Conservation (phyloP, 1,140 invertebrate genomes). For the Drosophila arizonae region DNA sequence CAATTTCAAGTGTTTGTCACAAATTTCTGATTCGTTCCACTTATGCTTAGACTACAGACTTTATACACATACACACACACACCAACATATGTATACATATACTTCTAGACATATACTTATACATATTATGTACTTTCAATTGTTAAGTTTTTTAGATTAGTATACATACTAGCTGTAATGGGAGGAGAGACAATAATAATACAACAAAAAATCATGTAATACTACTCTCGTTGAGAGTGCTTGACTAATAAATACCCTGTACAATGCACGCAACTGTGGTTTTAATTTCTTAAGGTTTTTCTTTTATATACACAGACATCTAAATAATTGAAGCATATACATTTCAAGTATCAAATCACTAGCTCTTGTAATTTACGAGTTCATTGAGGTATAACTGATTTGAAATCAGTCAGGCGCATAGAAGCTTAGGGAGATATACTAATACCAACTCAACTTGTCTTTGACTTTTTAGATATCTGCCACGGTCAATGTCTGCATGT, state of each 20-base stretch:
- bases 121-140: slow-evolving; percentile 8
- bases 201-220: background rate
- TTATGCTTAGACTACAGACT: slow-evolving; percentile 13
- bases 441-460: too few relatives aligned
- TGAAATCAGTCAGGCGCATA: too few relatives aligned
- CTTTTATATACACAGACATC: too few relatives aligned
- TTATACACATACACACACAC: slow-evolving; percentile 13
- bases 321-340: too few relatives aligned
- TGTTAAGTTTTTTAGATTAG: slow-evolving; percentile 34
- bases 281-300: too few relatives aligned
- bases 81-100: background rate
- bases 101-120: background rate
- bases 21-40: slow-evolving; percentile 27
- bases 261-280: too few relatives aligned
- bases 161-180: background rate
- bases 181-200: slow-evolving; percentile 13
- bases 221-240: background rate
- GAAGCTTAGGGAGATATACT: too few relatives aligned
- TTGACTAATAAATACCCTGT: background rate
- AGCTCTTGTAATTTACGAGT: too few relatives aligned
- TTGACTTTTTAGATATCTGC: too few relatives aligned
- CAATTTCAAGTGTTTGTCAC: slow-evolving; percentile 21
- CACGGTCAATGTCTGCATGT: too few relatives aligned
- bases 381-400: too few relatives aligned
- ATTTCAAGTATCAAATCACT: too few relatives aligned